Evolutionary conservation across 2,888 invertebrate species (phyloP).

Genomic region (Agriopis leucophaearia): DNA sequence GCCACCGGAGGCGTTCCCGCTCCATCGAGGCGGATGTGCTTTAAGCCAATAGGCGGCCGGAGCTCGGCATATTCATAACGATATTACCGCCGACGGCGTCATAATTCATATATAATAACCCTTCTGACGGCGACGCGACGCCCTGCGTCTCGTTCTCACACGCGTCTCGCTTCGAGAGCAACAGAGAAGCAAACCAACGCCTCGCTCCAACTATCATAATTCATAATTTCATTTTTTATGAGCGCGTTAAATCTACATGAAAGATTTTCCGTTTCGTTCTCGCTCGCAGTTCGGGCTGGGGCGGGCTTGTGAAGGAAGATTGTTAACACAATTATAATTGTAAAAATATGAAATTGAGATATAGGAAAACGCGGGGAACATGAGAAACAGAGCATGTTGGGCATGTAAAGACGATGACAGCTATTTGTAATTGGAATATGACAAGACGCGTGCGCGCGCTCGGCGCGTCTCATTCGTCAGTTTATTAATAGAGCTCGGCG

Average conservation of each 20-base stretch:
- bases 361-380: constrained; percentile 59
- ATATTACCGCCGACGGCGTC: constrained; percentile 86
- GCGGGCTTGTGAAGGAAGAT: constrained; percentile 44
- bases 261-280: constrained; percentile 69
- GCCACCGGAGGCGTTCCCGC: constrained; percentile 83
- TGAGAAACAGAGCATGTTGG: constrained; percentile 65
- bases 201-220: constrained; percentile 80
- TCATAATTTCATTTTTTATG: constrained; percentile 83
- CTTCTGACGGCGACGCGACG: constrained; percentile 78
- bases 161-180: constrained; percentile 56
- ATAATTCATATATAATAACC: constrained; percentile 87
- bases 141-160: constrained; percentile 77
- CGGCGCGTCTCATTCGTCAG: constrained; percentile 85
- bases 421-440: constrained; percentile 86
- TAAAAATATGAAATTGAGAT: constrained; percentile 58
- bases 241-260: constrained; percentile 61
- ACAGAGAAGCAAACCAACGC: constrained; percentile 68
- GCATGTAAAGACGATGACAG: constrained; percentile 80
- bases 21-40: constrained; percentile 81
- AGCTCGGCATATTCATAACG: constrained; percentile 86
- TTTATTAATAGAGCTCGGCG: constrained; percentile 85
- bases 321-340: constrained; percentile 50
- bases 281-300: constrained; percentile 43
- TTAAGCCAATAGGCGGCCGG: constrained; percentile 83
- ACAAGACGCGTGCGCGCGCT: constrained; percentile 83